Evolutionary conservation across 2,113 vertebrate genomes (phyloP), one percentile per base, ranked within the genome.

Genomic region (Camelus dromedarius): DNA sequence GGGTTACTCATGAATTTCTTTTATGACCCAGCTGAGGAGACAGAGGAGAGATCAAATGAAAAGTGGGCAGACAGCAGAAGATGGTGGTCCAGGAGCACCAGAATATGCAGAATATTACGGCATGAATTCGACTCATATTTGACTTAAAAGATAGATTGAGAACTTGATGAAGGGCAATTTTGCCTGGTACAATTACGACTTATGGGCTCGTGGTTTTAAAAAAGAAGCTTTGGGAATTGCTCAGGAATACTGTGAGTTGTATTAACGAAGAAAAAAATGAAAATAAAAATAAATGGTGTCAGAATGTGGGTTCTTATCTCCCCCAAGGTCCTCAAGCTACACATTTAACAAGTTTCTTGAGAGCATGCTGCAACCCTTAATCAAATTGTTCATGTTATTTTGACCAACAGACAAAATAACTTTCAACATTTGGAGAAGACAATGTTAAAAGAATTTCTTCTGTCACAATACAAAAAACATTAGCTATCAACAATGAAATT

Each of bases 1-100:
- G 32, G 46, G 4, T 91, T 82, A 89, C 18, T 26, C 35, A 73
- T 83, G 88, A 95, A 94, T 95, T 95, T 92, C 42, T 95, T 96
- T 96, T 96, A 95, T 60, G 84, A 73, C 7, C 7, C 54, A 79
- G 48, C 18, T 56, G 18, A 86, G 22, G n/a, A 94, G 35, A 80
- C 42, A 93, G 93, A 88, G 77, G 86, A 85, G 50, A 72, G 54
- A 81, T 19, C 32, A 67, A 72, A 92, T 62, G 46, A 81, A 83
- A 96, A 82, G n/a, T 3, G 22, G n/a, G 72, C 38, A 42, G 38
- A 64, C n/a, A 82, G 10, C 20, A 42, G 20, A 30, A 54, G n/a
- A 60, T 0, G 0, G 19, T 19, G 5, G 9, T 95, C 5, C 35
- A 32, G 22, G 52, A 89, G 6, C 8, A 62, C 8, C 52, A 38